These are phyloP conservation scores for Rutilus rutilus DNA, from an alignment of 2,113 vertebrate genomes.

Conservation along the genomic window DNA sequence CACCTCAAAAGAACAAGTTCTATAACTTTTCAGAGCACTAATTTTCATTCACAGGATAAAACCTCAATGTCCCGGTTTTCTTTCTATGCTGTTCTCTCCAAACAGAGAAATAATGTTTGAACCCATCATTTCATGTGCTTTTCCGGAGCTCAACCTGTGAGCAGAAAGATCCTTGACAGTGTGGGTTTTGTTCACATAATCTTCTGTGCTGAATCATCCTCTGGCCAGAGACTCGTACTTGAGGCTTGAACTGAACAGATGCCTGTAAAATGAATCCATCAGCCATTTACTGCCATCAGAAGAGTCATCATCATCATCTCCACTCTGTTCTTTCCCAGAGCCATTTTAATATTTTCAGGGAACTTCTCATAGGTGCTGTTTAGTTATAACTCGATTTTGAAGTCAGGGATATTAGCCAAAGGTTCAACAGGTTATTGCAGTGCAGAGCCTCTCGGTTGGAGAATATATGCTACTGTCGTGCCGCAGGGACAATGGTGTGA, in stretches of 20 bases:
- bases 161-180: conserved; percentile 21
- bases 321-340: conserved; percentile 13
- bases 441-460: neutral
- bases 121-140: neutral
- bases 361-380: conserved; percentile 21
- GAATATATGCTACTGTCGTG: neutral
- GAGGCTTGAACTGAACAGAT: conserved; percentile 29
- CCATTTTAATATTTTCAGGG: conserved; percentile 18
- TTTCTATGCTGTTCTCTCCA: conserved; percentile 27
- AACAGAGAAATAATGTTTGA: neutral
- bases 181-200: conserved; percentile 34
- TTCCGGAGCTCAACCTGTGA: conserved; percentile 11
- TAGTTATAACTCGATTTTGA: conserved; percentile 6
- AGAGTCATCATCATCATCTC: conserved; percentile 10
- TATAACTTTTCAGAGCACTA: neutral
- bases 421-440: conserved; percentile 13
- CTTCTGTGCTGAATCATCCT: conserved; percentile 12
- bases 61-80: neutral
- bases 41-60: neutral
- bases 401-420: neutral
- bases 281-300: conserved; percentile 30
- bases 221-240: conserved; percentile 12
- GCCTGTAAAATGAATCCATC: conserved; percentile 18
- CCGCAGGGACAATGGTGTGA: neutral
- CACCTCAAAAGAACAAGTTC: neutral